These are phyloP conservation scores for Azemiops feae DNA, from an alignment of 2,113 vertebrate genomes.

Conservation along the genomic window DNA sequence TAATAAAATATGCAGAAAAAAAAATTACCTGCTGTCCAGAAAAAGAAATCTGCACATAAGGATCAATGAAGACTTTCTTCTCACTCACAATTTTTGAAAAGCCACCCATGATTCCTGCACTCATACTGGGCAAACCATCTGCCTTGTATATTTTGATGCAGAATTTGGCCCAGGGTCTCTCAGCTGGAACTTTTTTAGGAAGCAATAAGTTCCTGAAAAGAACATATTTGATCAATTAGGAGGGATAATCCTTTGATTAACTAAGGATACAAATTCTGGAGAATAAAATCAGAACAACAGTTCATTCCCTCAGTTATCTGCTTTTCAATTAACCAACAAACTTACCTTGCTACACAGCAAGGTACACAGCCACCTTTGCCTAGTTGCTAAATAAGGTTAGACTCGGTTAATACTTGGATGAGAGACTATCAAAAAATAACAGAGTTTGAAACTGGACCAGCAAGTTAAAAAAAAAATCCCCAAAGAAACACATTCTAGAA, in stretches of 20 bases:
- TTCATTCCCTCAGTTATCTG: background rate
- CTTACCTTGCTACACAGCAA: too few relatives aligned
- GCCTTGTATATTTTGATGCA: conserved; percentile 82
- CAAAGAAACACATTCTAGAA: too few relatives aligned
- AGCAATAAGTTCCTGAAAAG: conserved; percentile 84
- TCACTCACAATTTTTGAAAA: conserved; percentile 85
- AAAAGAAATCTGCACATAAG: conserved; percentile 85
- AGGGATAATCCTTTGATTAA: background rate
- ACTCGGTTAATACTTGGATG: too few relatives aligned
- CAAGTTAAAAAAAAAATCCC: too few relatives aligned
- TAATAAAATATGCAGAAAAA: background rate
- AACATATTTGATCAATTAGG: background rate
- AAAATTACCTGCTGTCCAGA: conserved; percentile 85
- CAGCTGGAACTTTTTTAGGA: conserved; percentile 80
- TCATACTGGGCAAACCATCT: conserved; percentile 87
- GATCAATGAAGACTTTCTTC: conserved; percentile 83
- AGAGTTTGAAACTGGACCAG: too few relatives aligned
- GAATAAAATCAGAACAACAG: background rate
- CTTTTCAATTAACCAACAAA: background rate
- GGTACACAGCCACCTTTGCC: too few relatives aligned
- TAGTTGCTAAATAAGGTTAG: too few relatives aligned
- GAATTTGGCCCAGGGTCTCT: conserved; percentile 89
- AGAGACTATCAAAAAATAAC: too few relatives aligned
- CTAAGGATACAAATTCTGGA: background rate
- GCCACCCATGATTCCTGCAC: conserved; percentile 81